phyloP scores from a whole-genome alignment of 2,797 vertebrate species.

The Girardinus metallicus region DNA sequence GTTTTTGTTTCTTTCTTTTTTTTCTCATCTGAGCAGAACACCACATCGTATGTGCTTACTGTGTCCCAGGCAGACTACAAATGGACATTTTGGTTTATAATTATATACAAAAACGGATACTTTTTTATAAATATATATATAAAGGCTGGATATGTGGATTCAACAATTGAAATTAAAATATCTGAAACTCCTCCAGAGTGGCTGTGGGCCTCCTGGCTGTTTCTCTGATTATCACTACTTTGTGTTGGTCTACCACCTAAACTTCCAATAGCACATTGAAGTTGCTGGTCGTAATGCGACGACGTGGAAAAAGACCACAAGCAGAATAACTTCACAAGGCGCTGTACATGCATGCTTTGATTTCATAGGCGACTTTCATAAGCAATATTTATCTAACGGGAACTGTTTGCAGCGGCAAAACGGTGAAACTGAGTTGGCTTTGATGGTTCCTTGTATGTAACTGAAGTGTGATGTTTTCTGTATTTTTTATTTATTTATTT shows the following conservation, averaged over 20 bases:
- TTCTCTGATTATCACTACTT: not conserved
- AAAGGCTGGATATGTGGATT: not conserved
- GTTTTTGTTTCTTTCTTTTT: too few species aligned
- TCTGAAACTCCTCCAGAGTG: not conserved
- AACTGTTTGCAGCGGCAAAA: not conserved
- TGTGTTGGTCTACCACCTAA: too few species aligned
- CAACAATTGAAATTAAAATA: too few species aligned
- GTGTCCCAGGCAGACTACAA: too few species aligned
- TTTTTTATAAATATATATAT: too few species aligned
- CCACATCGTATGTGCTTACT: not conserved
- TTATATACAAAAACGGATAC: too few species aligned
- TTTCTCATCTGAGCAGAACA: not conserved
- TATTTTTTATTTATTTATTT: fast-evolving
- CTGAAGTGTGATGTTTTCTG: slow-evolving; percentile 35
- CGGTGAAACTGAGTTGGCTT: slow-evolving; percentile 19
- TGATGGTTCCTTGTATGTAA: slow-evolving; percentile 46
- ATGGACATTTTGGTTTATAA: not conserved
- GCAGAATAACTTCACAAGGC: not conserved
- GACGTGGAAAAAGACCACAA: not conserved
- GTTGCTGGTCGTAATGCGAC: not conserved
- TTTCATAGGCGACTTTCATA: slow-evolving; percentile 47
- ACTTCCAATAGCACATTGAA: too few species aligned
- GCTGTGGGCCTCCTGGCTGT: not conserved
- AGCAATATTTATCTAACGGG: slow-evolving; percentile 20
- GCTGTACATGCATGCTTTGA: slow-evolving; percentile 61